Percentiles rank a stretch among this genome's conserved stretches.
Conservation (phyloP, 2,888 invertebrate species). For the Eurytoma adleriae region DNA sequence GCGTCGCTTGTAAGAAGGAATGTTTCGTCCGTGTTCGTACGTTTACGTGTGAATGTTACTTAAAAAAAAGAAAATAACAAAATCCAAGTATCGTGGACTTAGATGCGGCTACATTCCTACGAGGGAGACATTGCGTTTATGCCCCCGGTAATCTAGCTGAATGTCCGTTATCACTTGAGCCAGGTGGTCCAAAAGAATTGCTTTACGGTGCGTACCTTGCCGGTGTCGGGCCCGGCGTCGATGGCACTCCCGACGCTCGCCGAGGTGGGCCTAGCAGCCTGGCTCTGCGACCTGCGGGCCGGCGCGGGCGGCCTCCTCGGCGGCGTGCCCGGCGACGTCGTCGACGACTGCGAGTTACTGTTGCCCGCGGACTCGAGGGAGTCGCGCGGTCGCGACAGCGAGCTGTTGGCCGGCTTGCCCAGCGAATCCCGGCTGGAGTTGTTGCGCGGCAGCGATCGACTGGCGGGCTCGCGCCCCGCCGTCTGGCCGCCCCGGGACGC, state of each 20-base stretch:
- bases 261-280: slow-evolving; percentile 67
- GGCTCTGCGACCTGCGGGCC: slow-evolving; percentile 72
- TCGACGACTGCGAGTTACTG: slow-evolving; percentile 12
- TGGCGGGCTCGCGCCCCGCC: slow-evolving; percentile 63
- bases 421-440: slow-evolving; percentile 69
- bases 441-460: slow-evolving; percentile 70
- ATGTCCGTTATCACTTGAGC: slow-evolving; percentile 76
- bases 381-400: slow-evolving; percentile 71
- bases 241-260: slow-evolving; percentile 66
- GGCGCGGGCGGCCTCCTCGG: slow-evolving; percentile 75
- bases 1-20: too few species aligned
- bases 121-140: not conserved
- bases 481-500: slow-evolving; percentile 32
- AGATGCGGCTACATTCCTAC: too few species aligned
- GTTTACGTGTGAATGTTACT: too few species aligned
- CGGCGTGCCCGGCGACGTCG: slow-evolving; percentile 66
- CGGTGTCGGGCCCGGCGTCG: slow-evolving; percentile 58
- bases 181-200: slow-evolving; percentile 84
- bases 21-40: too few species aligned
- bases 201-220: slow-evolving; percentile 85
- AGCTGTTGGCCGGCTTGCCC: slow-evolving; percentile 67
- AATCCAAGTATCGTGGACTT: too few species aligned
- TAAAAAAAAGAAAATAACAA: too few species aligned
- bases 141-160: too few species aligned
- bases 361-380: slow-evolving; percentile 70